Evolutionary conservation across 2,113 vertebrate genomes (phyloP).

Genomic region (Ameiurus melas): DNA sequence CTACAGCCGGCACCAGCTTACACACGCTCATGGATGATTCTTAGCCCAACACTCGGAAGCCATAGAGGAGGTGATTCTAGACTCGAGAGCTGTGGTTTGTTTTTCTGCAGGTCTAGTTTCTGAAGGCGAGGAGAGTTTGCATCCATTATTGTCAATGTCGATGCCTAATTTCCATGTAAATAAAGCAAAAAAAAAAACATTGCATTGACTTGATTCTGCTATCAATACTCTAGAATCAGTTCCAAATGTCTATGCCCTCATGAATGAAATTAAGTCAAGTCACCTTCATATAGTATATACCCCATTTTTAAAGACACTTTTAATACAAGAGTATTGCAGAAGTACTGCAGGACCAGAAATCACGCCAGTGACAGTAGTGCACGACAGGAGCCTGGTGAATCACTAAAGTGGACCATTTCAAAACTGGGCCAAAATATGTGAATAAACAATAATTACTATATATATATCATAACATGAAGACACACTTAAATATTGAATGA

Average conservation of each 20-base stretch:
- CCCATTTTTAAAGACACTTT: not conserved
- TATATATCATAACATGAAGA: not conserved
- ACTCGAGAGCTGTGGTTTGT: not conserved
- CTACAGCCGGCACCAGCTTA: conserved; percentile 1
- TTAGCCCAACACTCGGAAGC: not conserved
- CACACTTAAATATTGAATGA: not conserved
- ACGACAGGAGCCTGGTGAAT: not conserved
- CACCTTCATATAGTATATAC: not conserved
- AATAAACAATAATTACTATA: not conserved
- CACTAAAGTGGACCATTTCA: not conserved
- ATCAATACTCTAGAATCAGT: not conserved
- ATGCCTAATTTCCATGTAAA: not conserved
- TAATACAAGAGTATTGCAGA: not conserved
- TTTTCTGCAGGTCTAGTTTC: conserved; percentile 5
- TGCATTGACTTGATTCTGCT: not conserved
- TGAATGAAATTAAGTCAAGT: not conserved
- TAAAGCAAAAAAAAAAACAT: too few species aligned
- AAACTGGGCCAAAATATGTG: not conserved
- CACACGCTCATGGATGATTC: not conserved
- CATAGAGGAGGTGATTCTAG: not conserved
- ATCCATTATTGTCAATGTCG: not conserved
- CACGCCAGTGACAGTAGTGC: not conserved
- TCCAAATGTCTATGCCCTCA: not conserved
- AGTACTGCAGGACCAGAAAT: not conserved
- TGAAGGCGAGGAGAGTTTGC: not conserved